These are phyloP conservation scores for Cranoglanis bouderius DNA, from an alignment of 2,113 vertebrate genomes.

Conservation along the genomic window DNA sequence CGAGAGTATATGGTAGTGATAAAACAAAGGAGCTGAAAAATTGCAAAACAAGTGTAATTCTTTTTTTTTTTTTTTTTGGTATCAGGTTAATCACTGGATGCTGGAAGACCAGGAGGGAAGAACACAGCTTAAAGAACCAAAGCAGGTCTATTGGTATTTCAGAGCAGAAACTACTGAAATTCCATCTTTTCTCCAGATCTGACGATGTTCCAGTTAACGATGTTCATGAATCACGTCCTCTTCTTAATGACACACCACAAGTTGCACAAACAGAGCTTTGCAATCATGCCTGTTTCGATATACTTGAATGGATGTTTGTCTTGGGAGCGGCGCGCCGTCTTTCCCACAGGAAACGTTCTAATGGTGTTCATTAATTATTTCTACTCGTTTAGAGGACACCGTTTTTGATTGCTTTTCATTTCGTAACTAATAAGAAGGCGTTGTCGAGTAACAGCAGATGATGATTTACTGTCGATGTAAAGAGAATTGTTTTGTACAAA, in stretches of 20 bases:
- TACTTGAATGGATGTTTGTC: slow-evolving; percentile 16
- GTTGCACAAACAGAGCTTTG: not conserved
- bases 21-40: not conserved
- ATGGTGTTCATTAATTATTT: slow-evolving; percentile 42
- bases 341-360: slow-evolving; percentile 32
- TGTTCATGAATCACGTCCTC: not conserved
- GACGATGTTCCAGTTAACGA: slow-evolving; percentile 21
- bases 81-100: slow-evolving; percentile 4
- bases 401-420: slow-evolving; percentile 29
- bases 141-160: not conserved
- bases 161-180: not conserved
- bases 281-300: not conserved
- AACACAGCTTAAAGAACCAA: not conserved
- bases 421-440: slow-evolving; percentile 32
- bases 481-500: slow-evolving; percentile 26
- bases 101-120: not conserved
- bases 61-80: not conserved
- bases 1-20: not conserved
- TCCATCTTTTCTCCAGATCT: not conserved
- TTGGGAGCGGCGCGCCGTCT: not conserved
- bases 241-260: slow-evolving; percentile 14
- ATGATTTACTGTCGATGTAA: slow-evolving; percentile 27
- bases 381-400: slow-evolving; percentile 9
- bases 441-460: not conserved
- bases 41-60: not conserved